These are phyloP conservation scores for Calidris pygmaea DNA, from an alignment of 2,113 vertebrate genomes.

Conservation along the genomic window DNA sequence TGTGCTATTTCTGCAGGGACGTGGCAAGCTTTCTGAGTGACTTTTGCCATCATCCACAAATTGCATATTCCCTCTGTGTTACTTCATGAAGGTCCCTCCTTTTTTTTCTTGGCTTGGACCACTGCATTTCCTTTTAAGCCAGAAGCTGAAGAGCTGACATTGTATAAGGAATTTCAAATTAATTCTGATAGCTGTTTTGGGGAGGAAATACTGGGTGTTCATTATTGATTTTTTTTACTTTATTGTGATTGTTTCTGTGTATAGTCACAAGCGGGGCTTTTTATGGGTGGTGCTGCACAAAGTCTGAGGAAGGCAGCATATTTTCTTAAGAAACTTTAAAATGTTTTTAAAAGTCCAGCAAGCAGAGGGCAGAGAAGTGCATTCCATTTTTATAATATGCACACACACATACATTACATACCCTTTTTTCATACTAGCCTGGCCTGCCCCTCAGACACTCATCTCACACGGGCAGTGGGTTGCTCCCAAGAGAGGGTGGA, in stretches of 20 bases:
- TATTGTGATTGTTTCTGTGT: neutral
- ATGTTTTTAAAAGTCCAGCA: neutral
- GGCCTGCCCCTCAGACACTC: neutral
- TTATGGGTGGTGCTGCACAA: neutral
- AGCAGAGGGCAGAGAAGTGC: neutral
- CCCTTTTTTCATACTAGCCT: neutral
- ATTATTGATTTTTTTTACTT: neutral
- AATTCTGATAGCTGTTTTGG: neutral
- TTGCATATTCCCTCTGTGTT: slow-evolving; percentile 1
- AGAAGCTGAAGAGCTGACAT: neutral
- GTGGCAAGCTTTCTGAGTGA: neutral
- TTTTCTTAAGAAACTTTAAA: neutral
- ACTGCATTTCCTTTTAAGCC: neutral
- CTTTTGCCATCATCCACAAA: slow-evolving; percentile 48
- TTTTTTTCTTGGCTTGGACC: slow-evolving; percentile 16
- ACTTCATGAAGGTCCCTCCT: neutral
- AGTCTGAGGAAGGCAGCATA: neutral
- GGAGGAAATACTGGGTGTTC: neutral
- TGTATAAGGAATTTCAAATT: neutral
- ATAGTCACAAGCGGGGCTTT: neutral
- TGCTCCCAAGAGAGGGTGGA: neutral
- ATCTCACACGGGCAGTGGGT: neutral
- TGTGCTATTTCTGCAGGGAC: slow-evolving; percentile 34
- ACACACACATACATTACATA: neutral
- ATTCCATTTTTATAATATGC: neutral